Evolutionary conservation across 1,140 invertebrate species (phyloP), one percentile per base, ranked within the genome.

Genomic region (Bombus sibiricus): DNA sequence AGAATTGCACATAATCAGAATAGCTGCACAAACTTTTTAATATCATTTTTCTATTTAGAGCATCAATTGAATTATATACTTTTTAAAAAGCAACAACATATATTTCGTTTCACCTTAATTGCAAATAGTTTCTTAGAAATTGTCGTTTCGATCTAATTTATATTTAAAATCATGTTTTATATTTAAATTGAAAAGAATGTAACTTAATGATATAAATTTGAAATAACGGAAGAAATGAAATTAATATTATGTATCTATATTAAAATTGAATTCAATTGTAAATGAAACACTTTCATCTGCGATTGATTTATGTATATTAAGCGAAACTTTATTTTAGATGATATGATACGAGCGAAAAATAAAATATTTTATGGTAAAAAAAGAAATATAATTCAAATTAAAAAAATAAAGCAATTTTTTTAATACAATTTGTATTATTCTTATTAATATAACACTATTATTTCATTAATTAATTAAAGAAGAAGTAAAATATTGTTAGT

Each of bases 351-450:
- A 43, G 15, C 22, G 41, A 53, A 68, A 83, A 69, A 77, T 77
- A 68, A 53, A 68, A 83, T 83, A 83, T 83, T 83, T 77, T 83
- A 83, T 77, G 62, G 64, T 77, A 83, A 68, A n/a, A 53, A 76
- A 53, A 53, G 15, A 41, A 68, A 83, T 57, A 77, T 39, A 74
- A 69, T 39, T 75, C 37, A 57, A n/a, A 77, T 57, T 76, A 32
- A 39, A 43, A 57, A n/a, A 66, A 74, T 57, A 69, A 53, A 77
- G 32, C 9, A n/a, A 74, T 75, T 53, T 64, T 83, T 83, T 83
- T 10, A 75, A 75, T 28, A 39, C 12, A n/a, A 69, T 18, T 41
- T 47, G 28, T 39, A 41, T 43, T 43, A 37, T 43, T 37, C 41
- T 62, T 59, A 75, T 47, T 53, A 22, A 75, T 32, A 73, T 10